Conservation (phyloP, 2,888 invertebrate species). For the Melanophora roralis region DNA sequence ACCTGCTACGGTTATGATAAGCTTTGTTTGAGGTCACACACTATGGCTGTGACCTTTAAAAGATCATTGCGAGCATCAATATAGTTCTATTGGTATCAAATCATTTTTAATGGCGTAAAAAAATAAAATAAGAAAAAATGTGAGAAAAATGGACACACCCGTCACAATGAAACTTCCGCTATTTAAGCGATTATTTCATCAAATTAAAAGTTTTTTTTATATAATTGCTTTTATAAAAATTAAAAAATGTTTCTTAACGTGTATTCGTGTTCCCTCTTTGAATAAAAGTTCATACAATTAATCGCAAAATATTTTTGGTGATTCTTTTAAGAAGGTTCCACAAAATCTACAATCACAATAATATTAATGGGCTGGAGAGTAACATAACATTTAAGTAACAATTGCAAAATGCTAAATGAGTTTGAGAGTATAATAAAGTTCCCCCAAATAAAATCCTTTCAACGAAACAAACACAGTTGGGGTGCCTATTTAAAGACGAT, state of each 20-base stretch:
- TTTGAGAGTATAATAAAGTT: conserved; percentile 14
- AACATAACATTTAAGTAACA: conserved; percentile 49
- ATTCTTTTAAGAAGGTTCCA: background rate
- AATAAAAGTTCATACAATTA: conserved; percentile 1
- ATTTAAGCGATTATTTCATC: too few relatives aligned
- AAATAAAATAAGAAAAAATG: too few relatives aligned
- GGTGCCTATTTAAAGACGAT: conserved; percentile 15
- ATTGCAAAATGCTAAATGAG: conserved; percentile 43
- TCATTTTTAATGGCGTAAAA: too few relatives aligned
- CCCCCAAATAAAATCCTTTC: background rate
- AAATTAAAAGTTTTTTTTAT: background rate
- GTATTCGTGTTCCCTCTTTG: background rate
- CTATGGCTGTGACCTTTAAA: too few relatives aligned
- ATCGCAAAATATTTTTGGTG: background rate
- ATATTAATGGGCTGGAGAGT: conserved; percentile 41
- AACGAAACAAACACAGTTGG: conserved; percentile 29
- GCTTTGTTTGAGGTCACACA: too few relatives aligned
- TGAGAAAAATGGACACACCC: too few relatives aligned
- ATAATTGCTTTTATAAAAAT: background rate
- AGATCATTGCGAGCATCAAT: too few relatives aligned
- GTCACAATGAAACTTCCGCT: too few relatives aligned
- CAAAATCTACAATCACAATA: conserved; percentile 33
- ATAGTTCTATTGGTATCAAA: too few relatives aligned
- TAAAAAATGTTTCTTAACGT: background rate
- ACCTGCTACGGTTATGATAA: too few relatives aligned